Evolutionary conservation across 2,888 invertebrate genomes (phyloP).

Genomic region (Lepas anatifera): DNA sequence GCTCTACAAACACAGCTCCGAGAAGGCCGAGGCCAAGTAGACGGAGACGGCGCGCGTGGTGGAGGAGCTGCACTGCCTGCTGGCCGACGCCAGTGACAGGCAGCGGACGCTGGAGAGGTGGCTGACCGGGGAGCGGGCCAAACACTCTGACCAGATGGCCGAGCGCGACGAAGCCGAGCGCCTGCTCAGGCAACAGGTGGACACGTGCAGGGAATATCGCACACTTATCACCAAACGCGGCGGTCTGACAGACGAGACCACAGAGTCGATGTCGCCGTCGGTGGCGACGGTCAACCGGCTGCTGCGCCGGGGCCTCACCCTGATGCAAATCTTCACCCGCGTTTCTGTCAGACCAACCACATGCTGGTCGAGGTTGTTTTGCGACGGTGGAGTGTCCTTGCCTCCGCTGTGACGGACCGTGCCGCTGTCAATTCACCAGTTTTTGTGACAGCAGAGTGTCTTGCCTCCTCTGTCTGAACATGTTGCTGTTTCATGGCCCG

Average conservation of each 20-base stretch:
- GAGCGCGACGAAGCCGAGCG: slow-evolving; percentile 37
- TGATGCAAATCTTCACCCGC: slow-evolving; percentile 85
- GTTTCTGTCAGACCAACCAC: slow-evolving; percentile 65
- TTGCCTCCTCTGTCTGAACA: too few species aligned
- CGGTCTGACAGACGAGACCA: slow-evolving; percentile 57
- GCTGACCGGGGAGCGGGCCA: slow-evolving; percentile 51
- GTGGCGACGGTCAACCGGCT: slow-evolving; percentile 76
- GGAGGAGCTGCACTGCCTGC: slow-evolving; percentile 52
- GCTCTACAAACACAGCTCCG: slow-evolving; percentile 54
- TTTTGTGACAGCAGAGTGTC: too few species aligned
- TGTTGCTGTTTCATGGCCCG: too few species aligned
- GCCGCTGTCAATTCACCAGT: too few species aligned
- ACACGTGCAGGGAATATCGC: too few species aligned
- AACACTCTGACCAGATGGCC: slow-evolving; percentile 55
- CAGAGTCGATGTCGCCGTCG: slow-evolving; percentile 71
- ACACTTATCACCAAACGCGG: too few species aligned
- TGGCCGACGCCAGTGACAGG: slow-evolving; percentile 65
- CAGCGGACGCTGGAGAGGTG: slow-evolving; percentile 66
- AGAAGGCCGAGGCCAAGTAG: slow-evolving; percentile 63
- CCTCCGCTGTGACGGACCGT: too few species aligned
- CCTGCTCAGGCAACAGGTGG: slow-evolving; percentile 60
- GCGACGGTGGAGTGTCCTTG: too few species aligned
- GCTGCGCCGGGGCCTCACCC: slow-evolving; percentile 72
- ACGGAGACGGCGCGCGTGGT: slow-evolving; percentile 63
- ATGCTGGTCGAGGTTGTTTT: slow-evolving; percentile 55